A percentile compares a stretch with the other conserved stretches of the same genome.
Conservation (phyloP, 2,888 invertebrate genomes). For the Apamea monoglypha region DNA sequence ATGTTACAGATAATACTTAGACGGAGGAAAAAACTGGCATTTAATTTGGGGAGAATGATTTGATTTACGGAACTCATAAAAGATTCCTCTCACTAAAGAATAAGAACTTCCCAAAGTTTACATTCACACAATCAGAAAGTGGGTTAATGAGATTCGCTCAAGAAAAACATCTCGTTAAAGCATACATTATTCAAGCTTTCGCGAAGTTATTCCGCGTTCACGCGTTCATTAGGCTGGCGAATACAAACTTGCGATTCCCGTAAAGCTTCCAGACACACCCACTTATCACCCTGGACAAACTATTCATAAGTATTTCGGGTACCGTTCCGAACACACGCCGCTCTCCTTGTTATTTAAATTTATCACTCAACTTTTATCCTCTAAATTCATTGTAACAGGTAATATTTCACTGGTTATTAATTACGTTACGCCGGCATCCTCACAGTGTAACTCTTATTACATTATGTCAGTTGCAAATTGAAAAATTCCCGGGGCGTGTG, state of each 20-base stretch:
- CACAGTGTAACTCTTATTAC: constrained; percentile 90
- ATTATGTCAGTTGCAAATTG: constrained; percentile 90
- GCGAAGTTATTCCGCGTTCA: constrained; percentile 89
- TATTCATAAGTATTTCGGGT: constrained; percentile 88
- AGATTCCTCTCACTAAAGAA: constrained; percentile 83
- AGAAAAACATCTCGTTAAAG: constrained; percentile 91
- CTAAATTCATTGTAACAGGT: constrained; percentile 90
- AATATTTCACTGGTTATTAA: constrained; percentile 90
- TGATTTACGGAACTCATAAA: constrained; percentile 84
- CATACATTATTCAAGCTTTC: constrained; percentile 90
- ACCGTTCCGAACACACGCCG: constrained; percentile 75
- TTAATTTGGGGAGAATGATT: constrained; percentile 78
- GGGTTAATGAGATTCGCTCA: constrained; percentile 90
- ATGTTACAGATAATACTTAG: constrained; percentile 49
- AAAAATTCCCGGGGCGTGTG: constrained; percentile 90
- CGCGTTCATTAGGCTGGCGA: constrained; percentile 88
- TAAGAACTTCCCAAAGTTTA: constrained; percentile 87
- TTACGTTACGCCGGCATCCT: constrained; percentile 88
- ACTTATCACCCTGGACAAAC: constrained; percentile 87
- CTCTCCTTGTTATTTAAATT: constrained; percentile 89
- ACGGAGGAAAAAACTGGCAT: constrained; percentile 64
- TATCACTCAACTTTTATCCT: constrained; percentile 90
- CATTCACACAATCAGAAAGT: constrained; percentile 89
- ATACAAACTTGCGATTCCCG: constrained; percentile 86
- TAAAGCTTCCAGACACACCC: constrained; percentile 81